Evolutionary conservation across 2,113 vertebrate genomes (phyloP).

Genomic region (Redunca redunca): DNA sequence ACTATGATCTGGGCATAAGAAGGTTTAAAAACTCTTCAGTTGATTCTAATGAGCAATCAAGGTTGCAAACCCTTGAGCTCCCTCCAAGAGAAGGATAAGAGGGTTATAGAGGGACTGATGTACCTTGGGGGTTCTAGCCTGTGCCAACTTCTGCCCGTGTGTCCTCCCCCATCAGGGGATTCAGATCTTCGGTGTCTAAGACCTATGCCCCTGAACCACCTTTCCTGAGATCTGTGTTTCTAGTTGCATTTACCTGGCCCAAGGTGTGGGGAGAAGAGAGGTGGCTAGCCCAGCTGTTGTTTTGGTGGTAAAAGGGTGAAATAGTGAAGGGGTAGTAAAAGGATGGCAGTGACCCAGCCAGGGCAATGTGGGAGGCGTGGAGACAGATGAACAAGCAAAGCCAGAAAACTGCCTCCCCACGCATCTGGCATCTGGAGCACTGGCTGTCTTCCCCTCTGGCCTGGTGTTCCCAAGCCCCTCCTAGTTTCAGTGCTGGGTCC

Average conservation of each 20-base stretch:
- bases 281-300: background rate
- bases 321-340: background rate
- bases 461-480: background rate
- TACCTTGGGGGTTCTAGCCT: too few species aligned
- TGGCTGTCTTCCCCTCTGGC: background rate
- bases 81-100: background rate
- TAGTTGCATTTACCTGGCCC: background rate
- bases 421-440: background rate
- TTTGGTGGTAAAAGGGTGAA: background rate
- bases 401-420: accelerated
- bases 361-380: background rate
- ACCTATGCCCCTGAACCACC: background rate
- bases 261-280: background rate
- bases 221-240: background rate
- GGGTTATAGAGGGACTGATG: background rate
- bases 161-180: background rate
- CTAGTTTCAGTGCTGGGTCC: background rate
- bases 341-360: background rate
- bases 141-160: background rate
- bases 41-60: background rate
- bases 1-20: background rate
- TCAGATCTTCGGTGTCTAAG: background rate
- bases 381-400: background rate
- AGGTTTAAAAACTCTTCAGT: background rate
- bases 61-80: background rate